Percentiles rank a stretch among this genome's conserved stretches.
Evolutionary conservation across 2,113 vertebrate species (phyloP).

Genomic region (Notarius lentiginosus): DNA sequence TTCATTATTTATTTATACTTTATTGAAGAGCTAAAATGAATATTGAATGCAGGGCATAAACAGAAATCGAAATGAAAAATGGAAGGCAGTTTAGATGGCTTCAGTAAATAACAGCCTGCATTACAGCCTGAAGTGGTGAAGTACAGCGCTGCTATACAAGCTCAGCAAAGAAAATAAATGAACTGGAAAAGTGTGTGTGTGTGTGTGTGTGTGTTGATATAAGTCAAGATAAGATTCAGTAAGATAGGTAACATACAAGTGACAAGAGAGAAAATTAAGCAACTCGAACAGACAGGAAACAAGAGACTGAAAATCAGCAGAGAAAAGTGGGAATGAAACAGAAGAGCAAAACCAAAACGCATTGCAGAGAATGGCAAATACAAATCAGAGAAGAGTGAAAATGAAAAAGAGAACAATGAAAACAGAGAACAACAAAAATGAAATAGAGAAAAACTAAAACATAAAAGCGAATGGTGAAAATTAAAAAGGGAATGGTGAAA

Average conservation of each 20-base stretch:
- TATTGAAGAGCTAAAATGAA: slow-evolving; percentile 15
- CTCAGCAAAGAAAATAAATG: neutral
- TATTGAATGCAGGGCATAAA: neutral
- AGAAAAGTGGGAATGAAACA: neutral
- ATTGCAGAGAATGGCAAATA: neutral
- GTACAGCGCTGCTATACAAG: neutral
- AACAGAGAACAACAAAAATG: neutral
- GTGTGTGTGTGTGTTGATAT: neutral
- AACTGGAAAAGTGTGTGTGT: neutral
- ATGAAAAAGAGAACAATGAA: neutral
- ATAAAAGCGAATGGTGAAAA: neutral
- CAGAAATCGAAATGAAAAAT: neutral
- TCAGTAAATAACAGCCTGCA: neutral
- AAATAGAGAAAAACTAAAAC: neutral
- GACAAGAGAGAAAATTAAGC: neutral
- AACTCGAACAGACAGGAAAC: neutral
- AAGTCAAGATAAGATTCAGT: neutral
- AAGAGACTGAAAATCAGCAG: no score
- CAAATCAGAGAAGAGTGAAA: neutral
- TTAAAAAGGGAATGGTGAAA: neutral
- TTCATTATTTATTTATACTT: slow-evolving; percentile 2
- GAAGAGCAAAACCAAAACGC: neutral
- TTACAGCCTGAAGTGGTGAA: slow-evolving; percentile 16
- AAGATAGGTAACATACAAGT: neutral
- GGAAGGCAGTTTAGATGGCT: neutral